Base-by-base conservation (phyloP, 1,140 invertebrate genomes). In the Alviniconcha marisindica region DNA sequence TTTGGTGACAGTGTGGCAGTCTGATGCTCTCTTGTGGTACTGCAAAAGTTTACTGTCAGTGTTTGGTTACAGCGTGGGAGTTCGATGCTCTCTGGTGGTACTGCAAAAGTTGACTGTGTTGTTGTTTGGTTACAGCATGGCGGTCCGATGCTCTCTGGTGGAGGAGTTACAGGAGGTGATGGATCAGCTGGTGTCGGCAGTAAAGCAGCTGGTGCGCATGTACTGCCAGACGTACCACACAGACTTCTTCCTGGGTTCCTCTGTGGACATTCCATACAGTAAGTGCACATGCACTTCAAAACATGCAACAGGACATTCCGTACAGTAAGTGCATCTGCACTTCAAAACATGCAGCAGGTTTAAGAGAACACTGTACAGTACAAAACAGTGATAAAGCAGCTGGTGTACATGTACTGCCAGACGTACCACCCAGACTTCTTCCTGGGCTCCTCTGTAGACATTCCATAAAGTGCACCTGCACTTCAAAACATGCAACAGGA, bases 211-310 rank as follows among this genome's bases (percentile, higher is more conserved):
- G 3, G 95, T 98, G 15, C 95, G 96, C 85, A 96, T 96, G 87
- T 97, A 97, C 91, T 96, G 96, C 83, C 95, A 95, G 89, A 95
- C 96, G 2, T 98, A 97, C 91, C 95, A 95, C 71, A 97, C 97
- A n/a, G 96, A 97, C 90, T 97, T 97, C 93, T 87, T 89, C 28
- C 81, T 91, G 31, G 89, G 89, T 40, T 84, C 85, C 38, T 87
- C 83, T 28, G 84, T 90, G 28, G 86, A 86, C 15, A 83, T 87
- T 63, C 87, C 86, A 1, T 87, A 85, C 80, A 88, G 90, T 91
- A 83, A 83, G 42, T 77, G 3, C 48, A 31, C 18, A 33, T 51
- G 48, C 51, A 77, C 48, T 18, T n/a, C n/a, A n/a, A n/a, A n/a
- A n/a, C n/a, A n/a, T n/a, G n/a, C n/a, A n/a, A n/a, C n/a, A n/a